phyloP scores from a whole-genome alignment of 2,888 invertebrate genomes.

The Orthonychiurus folsomi region DNA sequence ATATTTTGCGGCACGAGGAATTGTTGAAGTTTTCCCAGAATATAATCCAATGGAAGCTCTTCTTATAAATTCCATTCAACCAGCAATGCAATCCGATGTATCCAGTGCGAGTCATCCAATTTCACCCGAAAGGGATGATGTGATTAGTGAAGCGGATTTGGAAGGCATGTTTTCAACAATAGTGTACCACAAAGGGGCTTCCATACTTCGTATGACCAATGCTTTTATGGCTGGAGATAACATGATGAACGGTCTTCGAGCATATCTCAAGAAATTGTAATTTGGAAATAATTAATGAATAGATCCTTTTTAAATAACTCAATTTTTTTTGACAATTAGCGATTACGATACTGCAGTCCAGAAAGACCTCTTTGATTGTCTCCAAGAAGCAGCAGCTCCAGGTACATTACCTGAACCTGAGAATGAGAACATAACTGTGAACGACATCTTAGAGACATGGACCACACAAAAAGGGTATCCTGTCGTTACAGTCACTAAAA shows the following conservation, averaged over 20 bases:
- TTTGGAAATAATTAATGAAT: slow-evolving; percentile 9
- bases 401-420: slow-evolving; percentile 13
- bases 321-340: neutral
- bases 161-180: slow-evolving; percentile 55
- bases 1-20: slow-evolving; percentile 24
- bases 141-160: slow-evolving; percentile 40
- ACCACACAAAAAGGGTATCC: slow-evolving; percentile 21
- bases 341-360: slow-evolving; percentile 21
- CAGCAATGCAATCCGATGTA: slow-evolving; percentile 27
- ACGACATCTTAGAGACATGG: slow-evolving; percentile 26
- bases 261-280: slow-evolving; percentile 24
- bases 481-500: neutral
- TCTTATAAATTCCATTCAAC: slow-evolving; percentile 25
- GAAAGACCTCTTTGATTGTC: slow-evolving; percentile 24
- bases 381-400: slow-evolving; percentile 13
- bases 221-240: slow-evolving; percentile 20
- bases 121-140: slow-evolving; percentile 41
- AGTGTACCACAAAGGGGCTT: slow-evolving; percentile 58
- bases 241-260: slow-evolving; percentile 19
- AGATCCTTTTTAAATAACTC: no score
- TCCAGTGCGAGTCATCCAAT: slow-evolving; percentile 25
- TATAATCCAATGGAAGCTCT: slow-evolving; percentile 18
- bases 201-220: slow-evolving; percentile 30
- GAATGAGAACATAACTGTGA: slow-evolving; percentile 11
- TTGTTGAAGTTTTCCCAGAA: slow-evolving; percentile 4